Evolutionary conservation across 2,888 invertebrate genomes (phyloP).

Genomic region (Thecocarcelia acutangulata): DNA sequence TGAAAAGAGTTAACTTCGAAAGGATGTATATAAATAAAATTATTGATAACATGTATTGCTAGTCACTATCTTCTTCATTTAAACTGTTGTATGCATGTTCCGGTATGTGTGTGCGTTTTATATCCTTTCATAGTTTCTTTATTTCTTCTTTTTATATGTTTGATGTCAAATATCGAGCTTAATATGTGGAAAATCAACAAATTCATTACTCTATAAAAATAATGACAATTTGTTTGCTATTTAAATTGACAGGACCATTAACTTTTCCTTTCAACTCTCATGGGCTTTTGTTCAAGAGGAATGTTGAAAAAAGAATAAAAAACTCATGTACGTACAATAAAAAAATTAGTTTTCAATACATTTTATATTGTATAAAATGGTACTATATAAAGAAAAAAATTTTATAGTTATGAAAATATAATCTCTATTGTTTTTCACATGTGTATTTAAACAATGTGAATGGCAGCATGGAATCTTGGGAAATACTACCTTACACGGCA

Average conservation of each 20-base stretch:
- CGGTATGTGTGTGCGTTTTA: neutral
- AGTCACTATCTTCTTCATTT: too few relatives aligned
- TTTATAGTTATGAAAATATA: constrained; percentile 28
- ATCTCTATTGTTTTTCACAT: neutral
- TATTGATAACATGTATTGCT: too few relatives aligned
- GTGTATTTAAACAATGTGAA: neutral
- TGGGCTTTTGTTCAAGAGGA: constrained; percentile 5
- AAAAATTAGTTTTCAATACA: neutral
- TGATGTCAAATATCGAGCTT: constrained; percentile 36
- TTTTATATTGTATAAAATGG: neutral
- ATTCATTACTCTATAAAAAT: constrained; percentile 40
- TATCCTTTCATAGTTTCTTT: neutral
- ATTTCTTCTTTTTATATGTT: neutral
- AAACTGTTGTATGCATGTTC: neutral
- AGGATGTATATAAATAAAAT: too few relatives aligned
- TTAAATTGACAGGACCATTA: constrained; percentile 56
- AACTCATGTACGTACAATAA: neutral
- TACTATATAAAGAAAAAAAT: constrained; percentile 1
- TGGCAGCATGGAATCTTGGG: neutral
- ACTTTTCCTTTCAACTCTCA: constrained; percentile 35
- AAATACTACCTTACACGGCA: neutral
- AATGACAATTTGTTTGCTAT: constrained; percentile 55
- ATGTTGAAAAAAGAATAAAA: neutral
- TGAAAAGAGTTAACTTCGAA: too few relatives aligned
- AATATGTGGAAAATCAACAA: constrained; percentile 55